Percentiles rank a stretch among this genome's conserved stretches.
These are phyloP conservation scores for Nyctibius bracteatus DNA, from an alignment of 2,113 vertebrate genomes.

Conservation along the genomic window DNA sequence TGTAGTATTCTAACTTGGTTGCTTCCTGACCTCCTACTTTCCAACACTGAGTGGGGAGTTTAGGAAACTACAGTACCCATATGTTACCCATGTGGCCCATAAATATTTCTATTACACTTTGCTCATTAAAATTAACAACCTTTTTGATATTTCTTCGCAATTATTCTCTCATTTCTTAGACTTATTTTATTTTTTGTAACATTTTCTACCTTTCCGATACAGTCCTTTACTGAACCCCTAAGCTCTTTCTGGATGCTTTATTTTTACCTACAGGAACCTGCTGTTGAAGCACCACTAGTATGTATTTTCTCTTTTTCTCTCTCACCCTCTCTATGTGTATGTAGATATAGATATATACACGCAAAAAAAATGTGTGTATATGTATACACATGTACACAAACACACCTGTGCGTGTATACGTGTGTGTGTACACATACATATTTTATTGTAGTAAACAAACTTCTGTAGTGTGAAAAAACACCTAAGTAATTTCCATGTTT, in stretches of 20 bases:
- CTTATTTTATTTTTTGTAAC: background rate
- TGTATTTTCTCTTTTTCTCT: background rate
- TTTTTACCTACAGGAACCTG: background rate
- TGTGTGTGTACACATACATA: background rate
- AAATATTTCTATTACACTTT: background rate
- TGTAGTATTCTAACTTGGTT: background rate
- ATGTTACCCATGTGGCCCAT: background rate
- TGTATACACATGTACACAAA: background rate
- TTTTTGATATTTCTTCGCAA: background rate
- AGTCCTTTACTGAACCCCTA: background rate
- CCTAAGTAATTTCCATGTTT: background rate
- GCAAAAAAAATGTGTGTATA: background rate
- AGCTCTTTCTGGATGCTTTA: background rate
- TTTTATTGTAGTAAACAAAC: background rate
- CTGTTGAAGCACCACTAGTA: background rate
- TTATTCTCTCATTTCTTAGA: background rate
- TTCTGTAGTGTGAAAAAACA: background rate
- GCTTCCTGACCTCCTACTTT: background rate
- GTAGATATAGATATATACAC: background rate
- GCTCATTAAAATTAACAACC: background rate
- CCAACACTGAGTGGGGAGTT: background rate
- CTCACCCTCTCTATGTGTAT: background rate
- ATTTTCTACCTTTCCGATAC: background rate
- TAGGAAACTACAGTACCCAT: background rate
- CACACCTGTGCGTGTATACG: no score